Evolutionary conservation across 2,888 invertebrate genomes (phyloP).

Genomic region (Aspidapion aeneum): DNA sequence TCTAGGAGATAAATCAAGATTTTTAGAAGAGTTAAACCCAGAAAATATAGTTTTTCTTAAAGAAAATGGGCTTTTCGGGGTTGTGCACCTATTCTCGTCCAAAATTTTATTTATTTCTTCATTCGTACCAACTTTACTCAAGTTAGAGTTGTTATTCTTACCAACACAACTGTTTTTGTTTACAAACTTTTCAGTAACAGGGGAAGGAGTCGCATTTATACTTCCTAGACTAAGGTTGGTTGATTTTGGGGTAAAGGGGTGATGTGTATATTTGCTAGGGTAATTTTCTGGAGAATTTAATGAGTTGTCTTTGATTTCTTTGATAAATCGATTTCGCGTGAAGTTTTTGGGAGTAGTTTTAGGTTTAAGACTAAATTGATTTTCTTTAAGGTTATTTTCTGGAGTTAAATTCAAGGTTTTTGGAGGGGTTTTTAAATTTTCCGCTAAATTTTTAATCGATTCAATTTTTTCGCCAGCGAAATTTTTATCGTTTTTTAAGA

Average conservation of each 20-base stretch:
- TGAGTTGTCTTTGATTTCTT: slow-evolving; percentile 30
- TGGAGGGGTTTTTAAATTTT: slow-evolving; percentile 15
- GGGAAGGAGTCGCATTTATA: neutral
- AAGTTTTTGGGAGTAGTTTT: slow-evolving; percentile 46
- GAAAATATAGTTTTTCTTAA: neutral
- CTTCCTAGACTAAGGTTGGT: neutral
- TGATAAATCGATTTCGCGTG: slow-evolving; percentile 42
- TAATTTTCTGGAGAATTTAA: neutral
- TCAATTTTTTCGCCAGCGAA: slow-evolving; percentile 34
- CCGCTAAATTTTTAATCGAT: slow-evolving; percentile 29
- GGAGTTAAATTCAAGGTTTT: neutral
- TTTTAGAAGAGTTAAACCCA: neutral
- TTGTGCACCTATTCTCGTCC: too few relatives aligned
- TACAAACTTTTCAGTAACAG: neutral
- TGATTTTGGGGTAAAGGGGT: neutral
- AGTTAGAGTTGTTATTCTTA: neutral
- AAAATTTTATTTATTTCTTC: neutral
- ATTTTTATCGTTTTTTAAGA: slow-evolving; percentile 41
- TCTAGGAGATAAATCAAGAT: neutral
- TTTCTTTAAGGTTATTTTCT: slow-evolving; percentile 34
- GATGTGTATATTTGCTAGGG: neutral
- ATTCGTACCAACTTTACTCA: neutral
- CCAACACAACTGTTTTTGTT: neutral
- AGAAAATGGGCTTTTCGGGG: neutral
- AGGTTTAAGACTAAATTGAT: slow-evolving; percentile 34